Conservation (phyloP, 2,888 invertebrate genomes). For the Apamea monoglypha region DNA sequence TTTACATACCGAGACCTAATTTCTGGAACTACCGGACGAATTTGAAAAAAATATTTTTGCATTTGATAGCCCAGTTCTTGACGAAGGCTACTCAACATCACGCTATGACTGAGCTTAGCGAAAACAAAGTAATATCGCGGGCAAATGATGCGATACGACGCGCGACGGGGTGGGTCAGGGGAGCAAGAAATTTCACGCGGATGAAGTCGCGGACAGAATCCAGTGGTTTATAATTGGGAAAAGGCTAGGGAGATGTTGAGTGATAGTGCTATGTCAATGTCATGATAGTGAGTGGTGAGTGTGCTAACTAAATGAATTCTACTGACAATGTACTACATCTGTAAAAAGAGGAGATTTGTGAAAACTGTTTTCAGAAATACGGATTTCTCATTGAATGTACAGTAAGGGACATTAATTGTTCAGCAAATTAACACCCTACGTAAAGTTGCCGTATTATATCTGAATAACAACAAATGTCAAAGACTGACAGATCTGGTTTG, state of each 20-base stretch:
- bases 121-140: too few relatives aligned
- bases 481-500: neutral
- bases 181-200: too few relatives aligned
- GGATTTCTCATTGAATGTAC: neutral
- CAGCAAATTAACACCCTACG: neutral
- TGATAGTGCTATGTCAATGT: neutral
- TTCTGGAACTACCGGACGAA: too few relatives aligned
- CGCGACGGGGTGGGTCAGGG: too few relatives aligned
- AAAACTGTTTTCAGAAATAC: neutral
- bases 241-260: neutral
- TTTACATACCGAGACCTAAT: too few relatives aligned
- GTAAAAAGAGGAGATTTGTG: too few relatives aligned
- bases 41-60: too few relatives aligned
- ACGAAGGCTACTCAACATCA: too few relatives aligned
- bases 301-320: neutral
- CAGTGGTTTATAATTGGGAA: neutral
- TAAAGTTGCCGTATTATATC: neutral
- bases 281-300: neutral
- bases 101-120: too few relatives aligned
- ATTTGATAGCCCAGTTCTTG: too few relatives aligned
- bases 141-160: too few relatives aligned
- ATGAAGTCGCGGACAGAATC: too few relatives aligned
- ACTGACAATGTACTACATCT: neutral
- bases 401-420: neutral
- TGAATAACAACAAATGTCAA: neutral